A percentile compares a stretch with the other conserved stretches of the same genome.
Evolutionary conservation across 2,797 vertebrate genomes (phyloP).

Genomic region (Propithecus deckenii): DNA sequence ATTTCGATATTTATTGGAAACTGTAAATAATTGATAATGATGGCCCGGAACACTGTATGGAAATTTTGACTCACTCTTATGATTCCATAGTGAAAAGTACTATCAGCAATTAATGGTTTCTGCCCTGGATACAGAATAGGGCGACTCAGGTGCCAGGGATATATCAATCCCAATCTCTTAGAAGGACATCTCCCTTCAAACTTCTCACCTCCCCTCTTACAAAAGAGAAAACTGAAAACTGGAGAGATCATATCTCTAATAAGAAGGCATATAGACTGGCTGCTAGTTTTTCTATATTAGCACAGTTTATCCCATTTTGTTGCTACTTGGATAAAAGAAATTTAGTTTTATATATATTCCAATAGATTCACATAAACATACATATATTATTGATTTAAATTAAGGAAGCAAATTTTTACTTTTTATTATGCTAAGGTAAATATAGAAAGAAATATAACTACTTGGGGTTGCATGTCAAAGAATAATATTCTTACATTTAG

Average conservation of each 20-base stretch:
- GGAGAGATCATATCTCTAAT: neutral
- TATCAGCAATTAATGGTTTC: neutral
- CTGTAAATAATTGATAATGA: neutral
- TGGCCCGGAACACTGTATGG: neutral
- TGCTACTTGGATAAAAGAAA: neutral
- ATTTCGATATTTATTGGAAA: neutral
- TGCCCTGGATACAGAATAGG: neutral
- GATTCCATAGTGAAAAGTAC: neutral
- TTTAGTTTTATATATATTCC: neutral
- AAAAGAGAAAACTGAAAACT: neutral
- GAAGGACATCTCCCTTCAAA: neutral
- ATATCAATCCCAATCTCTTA: neutral
- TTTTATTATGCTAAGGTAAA: neutral
- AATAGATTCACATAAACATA: neutral
- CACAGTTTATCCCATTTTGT: neutral
- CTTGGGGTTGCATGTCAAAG: neutral
- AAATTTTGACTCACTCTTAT: neutral
- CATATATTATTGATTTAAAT: neutral
- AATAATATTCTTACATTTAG: neutral
- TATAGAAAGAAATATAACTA: neutral
- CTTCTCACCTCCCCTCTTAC: neutral
- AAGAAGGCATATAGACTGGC: neutral
- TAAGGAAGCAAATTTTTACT: neutral
- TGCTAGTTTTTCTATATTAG: neutral
- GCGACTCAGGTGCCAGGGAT: neutral